These are phyloP conservation scores for Harpagoxenus sublaevis DNA, from an alignment of 2,888 invertebrate genomes.

Conservation along the genomic window DNA sequence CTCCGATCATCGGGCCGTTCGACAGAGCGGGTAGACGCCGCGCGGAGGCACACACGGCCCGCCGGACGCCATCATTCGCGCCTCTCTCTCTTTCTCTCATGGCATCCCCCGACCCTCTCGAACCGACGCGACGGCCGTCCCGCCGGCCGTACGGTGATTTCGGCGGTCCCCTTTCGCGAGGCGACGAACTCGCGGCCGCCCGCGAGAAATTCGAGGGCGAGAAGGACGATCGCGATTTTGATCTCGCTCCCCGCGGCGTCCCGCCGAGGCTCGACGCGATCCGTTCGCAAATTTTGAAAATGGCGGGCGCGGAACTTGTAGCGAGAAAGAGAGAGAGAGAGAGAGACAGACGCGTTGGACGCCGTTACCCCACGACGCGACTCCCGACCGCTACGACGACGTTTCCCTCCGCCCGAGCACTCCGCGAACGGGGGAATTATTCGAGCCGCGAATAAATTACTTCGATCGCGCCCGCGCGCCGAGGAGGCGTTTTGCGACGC, in stretches of 20 bases:
- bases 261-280: not conserved
- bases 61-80: conserved; percentile 71
- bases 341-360: conserved; percentile 19
- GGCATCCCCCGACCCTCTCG: conserved; percentile 64
- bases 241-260: not conserved
- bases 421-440: no score
- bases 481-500: conserved; percentile 17
- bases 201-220: conserved; percentile 46
- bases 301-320: conserved; percentile 82
- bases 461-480: not conserved
- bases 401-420: no score
- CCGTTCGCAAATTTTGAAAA: conserved; percentile 81
- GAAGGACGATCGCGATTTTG: not conserved
- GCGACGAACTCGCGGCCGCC: not conserved
- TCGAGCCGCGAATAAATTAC: not conserved
- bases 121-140: conserved; percentile 44
- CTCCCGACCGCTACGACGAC: no score
- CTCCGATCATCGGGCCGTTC: not conserved
- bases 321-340: conserved; percentile 18
- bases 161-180: not conserved
- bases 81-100: conserved; percentile 59
- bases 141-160: not conserved
- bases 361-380: not conserved
- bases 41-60: conserved; percentile 51
- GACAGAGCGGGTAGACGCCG: conserved; percentile 58